Conservation (phyloP, 2,113 vertebrate genomes). For the Myiopsitta monachus region DNA sequence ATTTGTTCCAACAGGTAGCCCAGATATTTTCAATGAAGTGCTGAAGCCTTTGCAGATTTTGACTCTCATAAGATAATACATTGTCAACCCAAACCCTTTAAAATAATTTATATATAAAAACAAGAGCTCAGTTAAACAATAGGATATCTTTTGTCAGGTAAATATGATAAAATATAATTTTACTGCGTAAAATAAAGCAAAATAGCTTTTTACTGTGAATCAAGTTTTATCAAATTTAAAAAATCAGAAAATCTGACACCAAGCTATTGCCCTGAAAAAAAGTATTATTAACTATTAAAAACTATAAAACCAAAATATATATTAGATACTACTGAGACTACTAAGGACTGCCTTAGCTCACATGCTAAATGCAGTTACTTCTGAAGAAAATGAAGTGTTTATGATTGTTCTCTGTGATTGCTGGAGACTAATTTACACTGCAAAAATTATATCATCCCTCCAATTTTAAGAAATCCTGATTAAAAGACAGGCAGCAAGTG, state of each 20-base stretch:
- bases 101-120: not conserved
- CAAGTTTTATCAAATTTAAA: not conserved
- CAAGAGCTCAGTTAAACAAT: not conserved
- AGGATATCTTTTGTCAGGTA: not conserved
- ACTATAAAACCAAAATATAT: not conserved
- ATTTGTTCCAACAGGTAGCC: not conserved
- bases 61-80: not conserved
- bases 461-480: not conserved
- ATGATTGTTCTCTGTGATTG: not conserved
- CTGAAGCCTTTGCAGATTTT: not conserved
- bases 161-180: not conserved
- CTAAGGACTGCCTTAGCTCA: not conserved
- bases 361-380: not conserved
- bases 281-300: not conserved
- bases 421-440: not conserved
- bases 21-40: accelerated
- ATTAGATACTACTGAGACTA: not conserved
- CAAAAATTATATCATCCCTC: not conserved
- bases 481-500: not conserved
- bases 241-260: not conserved
- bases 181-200: not conserved
- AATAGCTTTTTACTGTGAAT: not conserved
- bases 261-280: not conserved
- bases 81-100: accelerated
- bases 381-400: not conserved